Base-by-base conservation (phyloP, 2,113 vertebrate species). In the Lota lota region DNA sequence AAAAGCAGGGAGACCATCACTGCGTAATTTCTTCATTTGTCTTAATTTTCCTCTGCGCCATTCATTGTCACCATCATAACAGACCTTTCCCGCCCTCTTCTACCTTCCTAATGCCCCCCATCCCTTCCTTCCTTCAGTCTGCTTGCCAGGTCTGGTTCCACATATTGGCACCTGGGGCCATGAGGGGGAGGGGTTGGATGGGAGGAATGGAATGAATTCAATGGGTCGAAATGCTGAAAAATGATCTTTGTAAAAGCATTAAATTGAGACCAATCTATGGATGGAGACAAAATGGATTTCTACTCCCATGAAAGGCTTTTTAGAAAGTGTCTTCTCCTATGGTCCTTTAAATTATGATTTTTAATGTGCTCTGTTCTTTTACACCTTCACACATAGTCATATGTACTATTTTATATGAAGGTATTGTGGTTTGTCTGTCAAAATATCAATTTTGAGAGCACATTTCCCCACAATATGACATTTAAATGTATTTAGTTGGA, bases 251-350 rank as follows among this genome's bases (percentile, higher is more conserved):
- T 17, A 60, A 68, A 69, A 28, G 62, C 66, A 69, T 68, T 74
- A 69, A 69, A 74, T 74, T 74, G 62, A 63, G 56, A 65, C 73
- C 73, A 69, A 69, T 74, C 69, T 69, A 56, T 61, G 63, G 61
- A 64, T 60, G 61, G 68, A 69, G 62, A 53, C 61, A 58, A 61
- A 68, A 69, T 64, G 63, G 69, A 69, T 64, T 63, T 69, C 53
- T 69, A 33, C 57, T 60, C 56, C 60, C 20, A 22, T 8, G 1
- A 54, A 18, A 17, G 10, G 18, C n/a, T 33, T 47, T 50, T n/a
- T 6, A 21, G 66, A 21, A 21, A 36, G 24, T 19, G 17, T 12
- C 36, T 28, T 63, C 63, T 50, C 19, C 2, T 33, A 2, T n/a
- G 12, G 3, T 64, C 14, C 12, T 16, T 64, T 7, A 12, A 62